Base-by-base conservation (phyloP, 2,888 invertebrate genomes). In the Punctoribates punctum region DNA sequence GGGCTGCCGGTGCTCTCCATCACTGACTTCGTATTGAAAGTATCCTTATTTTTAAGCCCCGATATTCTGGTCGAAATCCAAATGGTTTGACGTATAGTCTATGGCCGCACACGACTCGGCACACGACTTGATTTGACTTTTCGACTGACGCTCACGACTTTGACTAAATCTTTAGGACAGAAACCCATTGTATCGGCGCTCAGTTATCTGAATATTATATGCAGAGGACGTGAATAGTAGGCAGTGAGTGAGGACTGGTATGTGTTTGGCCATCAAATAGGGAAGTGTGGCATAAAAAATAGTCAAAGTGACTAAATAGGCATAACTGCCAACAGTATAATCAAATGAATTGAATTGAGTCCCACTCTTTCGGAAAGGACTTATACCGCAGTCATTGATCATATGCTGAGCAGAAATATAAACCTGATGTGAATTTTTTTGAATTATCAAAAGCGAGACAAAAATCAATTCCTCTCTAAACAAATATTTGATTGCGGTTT, bases 401-500 rank as follows among this genome's bases (percentile, higher is more conserved):
- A 34, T n/a, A 27, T 38, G 5, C 38, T 67, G 38, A 34, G 34
- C 34, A 34, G 67, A 38, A 67, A 67, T 67, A 38, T n/a, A 67
- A 67, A 29, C 38, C 67, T 67, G 34, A 67, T 67, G 67, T 38
- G 67, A 67, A 67, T 67, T 38, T 38, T n/a, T 34, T n/a, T 38
- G 5, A 23, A 34, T 67, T 8, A 15, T 15, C 29, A 38, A 67
- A 38, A 25, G 25, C 11, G 5, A 4, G 2, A 57, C 6, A 57
- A 23, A 23, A 27, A 27, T 2, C 4, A 27, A 3, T 67, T 3
- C 17, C 9, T 38, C 29, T 62, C 67, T 67, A 38, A 67, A 67
- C 67, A 67, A 67, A 67, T 67, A 67, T 67, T 67, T 67, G 67
- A 20, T 62, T 67, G 67, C 67, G 67, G 67, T 67, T 67, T 38